Conservation (phyloP, 2,888 invertebrate genomes). For the Hofmannophila pseudospretella region DNA sequence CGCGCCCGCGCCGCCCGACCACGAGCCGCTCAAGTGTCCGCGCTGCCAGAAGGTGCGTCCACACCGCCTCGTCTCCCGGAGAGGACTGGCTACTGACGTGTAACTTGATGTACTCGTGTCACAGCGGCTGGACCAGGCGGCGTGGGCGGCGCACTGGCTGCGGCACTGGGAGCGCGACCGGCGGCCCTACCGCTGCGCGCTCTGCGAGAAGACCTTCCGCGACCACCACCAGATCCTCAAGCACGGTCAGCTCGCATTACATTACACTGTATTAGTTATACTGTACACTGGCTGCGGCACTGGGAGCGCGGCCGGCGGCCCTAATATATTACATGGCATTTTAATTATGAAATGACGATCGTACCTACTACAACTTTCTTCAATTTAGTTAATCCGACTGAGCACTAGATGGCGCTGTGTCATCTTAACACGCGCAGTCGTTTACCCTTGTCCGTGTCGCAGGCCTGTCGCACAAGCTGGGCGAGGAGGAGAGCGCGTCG, state of each 20-base stretch:
- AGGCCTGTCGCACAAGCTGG: conserved; percentile 51
- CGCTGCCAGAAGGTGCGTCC: conserved; percentile 49
- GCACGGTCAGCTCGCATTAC: conserved; percentile 59
- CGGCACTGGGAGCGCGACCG: conserved; percentile 61
- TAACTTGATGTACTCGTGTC: background rate
- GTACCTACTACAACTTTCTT: background rate
- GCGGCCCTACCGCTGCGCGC: conserved; percentile 61
- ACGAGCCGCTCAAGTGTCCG: conserved; percentile 39
- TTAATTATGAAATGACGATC: too few species aligned
- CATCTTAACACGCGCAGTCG: background rate
- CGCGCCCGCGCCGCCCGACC: conserved; percentile 43
- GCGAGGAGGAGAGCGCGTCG: conserved; percentile 18
- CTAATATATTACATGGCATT: too few species aligned
- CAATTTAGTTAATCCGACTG: background rate
- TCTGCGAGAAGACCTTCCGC: conserved; percentile 65
- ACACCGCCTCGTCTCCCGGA: too few species aligned
- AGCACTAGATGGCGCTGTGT: too few species aligned
- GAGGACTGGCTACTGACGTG: background rate
- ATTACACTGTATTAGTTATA: too few species aligned
- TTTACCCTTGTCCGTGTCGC: too few species aligned
- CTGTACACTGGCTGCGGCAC: conserved; percentile 57
- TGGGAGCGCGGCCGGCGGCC: conserved; percentile 61
- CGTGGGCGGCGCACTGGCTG: conserved; percentile 57
- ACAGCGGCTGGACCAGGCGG: conserved; percentile 33
- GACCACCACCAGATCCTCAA: conserved; percentile 59